Base-by-base conservation (phyloP, 2,888 invertebrate genomes). In the Elysia crispata region DNA sequence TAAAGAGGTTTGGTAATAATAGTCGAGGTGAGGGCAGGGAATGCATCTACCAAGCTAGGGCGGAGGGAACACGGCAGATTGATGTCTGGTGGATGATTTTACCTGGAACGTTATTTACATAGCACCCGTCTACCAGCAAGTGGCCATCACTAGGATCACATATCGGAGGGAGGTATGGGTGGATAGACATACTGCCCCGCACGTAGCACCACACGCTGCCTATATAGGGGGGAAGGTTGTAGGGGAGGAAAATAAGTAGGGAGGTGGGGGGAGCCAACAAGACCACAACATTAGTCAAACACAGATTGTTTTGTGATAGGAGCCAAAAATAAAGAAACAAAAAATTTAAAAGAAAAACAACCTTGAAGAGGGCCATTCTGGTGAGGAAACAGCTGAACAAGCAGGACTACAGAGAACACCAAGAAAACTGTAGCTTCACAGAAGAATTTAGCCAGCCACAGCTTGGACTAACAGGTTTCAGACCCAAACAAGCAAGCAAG, bases 101-200 rank as follows among this genome's bases (percentile, higher is more conserved):
- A 79, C 79, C 79, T 79, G 79, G 79, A 3, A 79, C 57, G 67
- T 79, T 79, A 79, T 79, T 79, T 67, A 79, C 72, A 74, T 79
- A 79, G 31, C 74, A 73, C 18, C 79, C 79, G 74, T 79, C 79
- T 33, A 79, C 74, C 67, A 79, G 74, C 79, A 79, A 74, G 74
- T 79, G 79, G 0, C 79, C 79, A 25, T 79, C 79, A 25, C 74
- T 74, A 64, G 79, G 79, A n/a, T 79, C 79, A 74, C 79, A 79
- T 20, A 79, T n/a, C 66, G 79, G 79, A 33, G 79, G 74, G 30
- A 79, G 79, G 31, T 79, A 79, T 25, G 74, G 74, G 25, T 74
- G 74, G 67, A 79, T 28, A 67, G 79, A 79, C 79, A 79, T 79
- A 67, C 79, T 79, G 67, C 54, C 74, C 5, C 79, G 79, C 1